A percentile compares a stretch with the other conserved stretches of the same genome.
These are phyloP conservation scores for Yoshiicerus persimilis DNA, from an alignment of 1,140 invertebrate genomes.

Conservation along the genomic window DNA sequence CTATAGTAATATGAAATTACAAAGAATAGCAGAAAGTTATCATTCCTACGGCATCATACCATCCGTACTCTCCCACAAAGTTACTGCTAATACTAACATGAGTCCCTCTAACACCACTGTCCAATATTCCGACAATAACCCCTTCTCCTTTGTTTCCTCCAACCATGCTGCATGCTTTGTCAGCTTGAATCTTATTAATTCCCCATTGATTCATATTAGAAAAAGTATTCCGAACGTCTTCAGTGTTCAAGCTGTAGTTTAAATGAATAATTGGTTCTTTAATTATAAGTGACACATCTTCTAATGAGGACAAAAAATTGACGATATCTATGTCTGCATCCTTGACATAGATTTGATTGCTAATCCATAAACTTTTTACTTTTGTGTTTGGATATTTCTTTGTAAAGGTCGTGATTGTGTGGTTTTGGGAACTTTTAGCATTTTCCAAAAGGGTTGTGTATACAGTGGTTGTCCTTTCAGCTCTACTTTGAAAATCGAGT, in stretches of 20 bases:
- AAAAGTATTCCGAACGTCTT: not conserved
- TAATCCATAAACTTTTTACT: not conserved
- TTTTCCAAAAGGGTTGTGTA: not conserved
- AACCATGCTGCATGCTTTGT: not conserved
- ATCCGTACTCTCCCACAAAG: not conserved
- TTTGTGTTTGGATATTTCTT: not conserved
- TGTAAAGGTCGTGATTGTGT: not conserved
- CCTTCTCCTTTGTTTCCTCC: conserved; percentile 24
- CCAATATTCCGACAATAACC: not conserved
- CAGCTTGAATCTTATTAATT: conserved; percentile 16
- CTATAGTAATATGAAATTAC: too few relatives aligned
- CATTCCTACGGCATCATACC: not conserved
- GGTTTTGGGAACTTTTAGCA: not conserved
- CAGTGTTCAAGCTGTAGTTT: not conserved
- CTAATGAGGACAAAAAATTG: not conserved
- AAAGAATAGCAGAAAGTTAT: too few relatives aligned
- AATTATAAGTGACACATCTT: not conserved
- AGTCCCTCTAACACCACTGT: not conserved
- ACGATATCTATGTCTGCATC: not conserved
- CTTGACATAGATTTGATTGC: not conserved
- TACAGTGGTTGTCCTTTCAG: not conserved
- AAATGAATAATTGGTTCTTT: not conserved
- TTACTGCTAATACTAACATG: not conserved
- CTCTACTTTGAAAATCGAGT: not conserved
- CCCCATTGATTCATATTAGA: conserved; percentile 8